Evolutionary conservation across 1,140 invertebrate species (phyloP), one percentile per base, ranked within the genome.

Genomic region (Teleogryllus occipitalis): DNA sequence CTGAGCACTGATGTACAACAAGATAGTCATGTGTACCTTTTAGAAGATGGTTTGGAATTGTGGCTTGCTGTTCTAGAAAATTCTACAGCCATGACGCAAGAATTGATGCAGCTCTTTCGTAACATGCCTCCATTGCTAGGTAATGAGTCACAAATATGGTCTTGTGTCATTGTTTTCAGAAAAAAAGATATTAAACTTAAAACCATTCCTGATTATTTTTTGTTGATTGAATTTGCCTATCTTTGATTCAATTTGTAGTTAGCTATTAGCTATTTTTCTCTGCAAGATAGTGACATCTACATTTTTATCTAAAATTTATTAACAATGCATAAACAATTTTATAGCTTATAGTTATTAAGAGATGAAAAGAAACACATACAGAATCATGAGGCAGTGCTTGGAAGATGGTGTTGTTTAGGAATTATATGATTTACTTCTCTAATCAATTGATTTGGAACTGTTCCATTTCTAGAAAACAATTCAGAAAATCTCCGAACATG

Each of bases 21-120:
- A 85, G 90, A 91, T 65, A 92, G 91, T 18, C 93, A 96, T 85
- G 92, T 98, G 72, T 98, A 98, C 87, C 89, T 98, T 74, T 86
- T 97, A 81, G 96, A 98, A 86, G 97, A 99, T 87, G 96, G 95
- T 0, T 88, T 98, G 49, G 93, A 96, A 82, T 89, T 99, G 78
- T 98, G 97, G 96, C 87, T 93, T 77, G 91, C 92, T 7, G 90
- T 96, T 15, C 86, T 99, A 78, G 92, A 96, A 84, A 93, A 95
- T 83, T 89, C 93, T 3, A 88, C 92, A 0, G 83, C 85, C 0
- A 86, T 91, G 54, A 90, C 88, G 0, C 87, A 88, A 18, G 88
- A 90, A 77, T 88, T 96, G 72, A 86, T 97, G 82, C 88, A 91
- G 80, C 87, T 98, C 15, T 93, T 93, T 82, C 88, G 89, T 80